phyloP scores from a whole-genome alignment of 2,113 vertebrate genomes.

The Corvus cornix region DNA sequence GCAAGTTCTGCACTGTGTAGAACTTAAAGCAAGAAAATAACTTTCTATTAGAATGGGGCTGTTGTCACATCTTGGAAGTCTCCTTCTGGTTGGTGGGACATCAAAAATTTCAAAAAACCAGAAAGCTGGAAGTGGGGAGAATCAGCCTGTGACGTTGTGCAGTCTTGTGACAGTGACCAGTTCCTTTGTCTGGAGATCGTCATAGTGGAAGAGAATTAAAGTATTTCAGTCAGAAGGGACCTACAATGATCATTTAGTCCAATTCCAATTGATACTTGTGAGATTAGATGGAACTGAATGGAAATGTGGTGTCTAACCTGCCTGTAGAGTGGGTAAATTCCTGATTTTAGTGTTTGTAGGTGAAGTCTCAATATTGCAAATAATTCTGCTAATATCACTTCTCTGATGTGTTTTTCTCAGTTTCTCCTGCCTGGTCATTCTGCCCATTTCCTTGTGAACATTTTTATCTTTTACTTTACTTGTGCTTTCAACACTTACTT shows the following conservation, averaged over 20 bases:
- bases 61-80: neutral
- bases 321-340: neutral
- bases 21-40: conserved; percentile 36
- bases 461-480: neutral
- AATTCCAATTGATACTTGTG: neutral
- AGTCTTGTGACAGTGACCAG: neutral
- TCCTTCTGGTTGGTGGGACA: conserved; percentile 11
- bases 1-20: neutral
- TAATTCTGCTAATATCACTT: neutral
- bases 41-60: conserved; percentile 9
- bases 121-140: neutral
- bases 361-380: neutral
- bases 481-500: neutral
- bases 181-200: neutral
- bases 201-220: neutral
- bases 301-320: neutral
- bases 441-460: neutral
- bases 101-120: neutral
- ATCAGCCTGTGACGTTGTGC: neutral
- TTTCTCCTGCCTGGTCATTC: neutral
- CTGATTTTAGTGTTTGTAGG: neutral
- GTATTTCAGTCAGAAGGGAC: neutral
- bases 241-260: neutral
- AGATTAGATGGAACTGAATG: neutral
- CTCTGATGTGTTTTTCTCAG: neutral